Conservation (phyloP, 1,140 invertebrate genomes). For the Centruroides sculpturatus region DNA sequence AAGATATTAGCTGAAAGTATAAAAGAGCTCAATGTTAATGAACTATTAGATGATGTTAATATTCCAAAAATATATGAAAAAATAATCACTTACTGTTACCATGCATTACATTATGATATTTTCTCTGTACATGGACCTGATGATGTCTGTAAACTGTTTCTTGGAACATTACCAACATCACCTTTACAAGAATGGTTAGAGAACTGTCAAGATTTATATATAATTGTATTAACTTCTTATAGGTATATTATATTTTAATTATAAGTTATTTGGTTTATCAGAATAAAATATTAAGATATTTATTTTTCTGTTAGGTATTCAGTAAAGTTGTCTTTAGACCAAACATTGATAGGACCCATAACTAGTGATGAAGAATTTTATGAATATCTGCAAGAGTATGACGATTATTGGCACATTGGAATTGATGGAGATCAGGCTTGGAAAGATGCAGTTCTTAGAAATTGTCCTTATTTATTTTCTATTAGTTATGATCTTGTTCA, state of each 20-base stretch:
- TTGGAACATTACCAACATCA: too few relatives aligned
- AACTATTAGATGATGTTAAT: background rate
- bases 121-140: too few relatives aligned
- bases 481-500: slow-evolving; percentile 28
- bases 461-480: slow-evolving; percentile 32
- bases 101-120: background rate
- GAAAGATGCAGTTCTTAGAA: slow-evolving; percentile 28
- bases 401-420: slow-evolving; percentile 35
- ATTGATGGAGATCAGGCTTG: slow-evolving; percentile 28
- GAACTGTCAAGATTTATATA: too few relatives aligned
- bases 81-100: background rate
- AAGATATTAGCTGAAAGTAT: background rate
- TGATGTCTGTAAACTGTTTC: too few relatives aligned
- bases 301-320: slow-evolving; percentile 22
- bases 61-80: background rate
- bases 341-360: slow-evolving; percentile 30
- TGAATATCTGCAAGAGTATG: slow-evolving; percentile 29
- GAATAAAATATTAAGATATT: too few relatives aligned
- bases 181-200: too few relatives aligned
- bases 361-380: slow-evolving; percentile 27
- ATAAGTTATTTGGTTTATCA: too few relatives aligned
- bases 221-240: too few relatives aligned
- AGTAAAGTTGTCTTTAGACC: slow-evolving; percentile 35
- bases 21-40: background rate
- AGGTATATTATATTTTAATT: too few relatives aligned